Percentiles rank a stretch among this genome's conserved stretches.
Conservation (phyloP, 2,113 vertebrate genomes). For the Sinocyclocheilus anophthalmus region DNA sequence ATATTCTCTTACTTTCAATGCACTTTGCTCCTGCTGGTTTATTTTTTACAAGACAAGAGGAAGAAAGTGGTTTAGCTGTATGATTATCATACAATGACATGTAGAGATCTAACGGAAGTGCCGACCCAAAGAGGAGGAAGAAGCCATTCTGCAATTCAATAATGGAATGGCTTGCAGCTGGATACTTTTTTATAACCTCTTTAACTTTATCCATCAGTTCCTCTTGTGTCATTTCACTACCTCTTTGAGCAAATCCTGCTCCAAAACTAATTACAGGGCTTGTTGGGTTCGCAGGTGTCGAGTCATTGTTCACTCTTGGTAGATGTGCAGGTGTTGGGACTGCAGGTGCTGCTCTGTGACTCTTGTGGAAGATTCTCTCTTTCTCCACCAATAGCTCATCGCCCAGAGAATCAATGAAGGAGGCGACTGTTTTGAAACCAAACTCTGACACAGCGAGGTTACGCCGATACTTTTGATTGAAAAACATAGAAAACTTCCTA, state of each 20-base stretch:
- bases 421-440: conserved; percentile 62
- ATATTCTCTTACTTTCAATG: conserved; percentile 55
- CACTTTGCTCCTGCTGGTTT: background rate
- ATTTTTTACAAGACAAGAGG: background rate
- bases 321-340: background rate
- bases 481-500: conserved; percentile 53
- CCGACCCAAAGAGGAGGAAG: conserved; percentile 48
- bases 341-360: conserved; percentile 22
- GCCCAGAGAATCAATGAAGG: conserved; percentile 60
- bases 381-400: conserved; percentile 58
- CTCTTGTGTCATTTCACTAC: conserved; percentile 56
- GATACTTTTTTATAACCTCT: conserved; percentile 60
- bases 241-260: background rate
- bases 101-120: conserved; percentile 63
- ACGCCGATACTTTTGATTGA: conserved; percentile 55
- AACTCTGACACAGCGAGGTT: conserved; percentile 56
- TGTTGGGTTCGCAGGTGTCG: background rate
- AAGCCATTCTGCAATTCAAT: conserved; percentile 63
- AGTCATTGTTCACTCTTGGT: background rate
- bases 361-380: conserved; percentile 61
- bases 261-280: background rate
- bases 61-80: background rate
- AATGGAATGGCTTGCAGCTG: conserved; percentile 56
- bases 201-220: conserved; percentile 65
- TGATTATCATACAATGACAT: conserved; percentile 66